Evolutionary conservation across 1,140 invertebrate species (phyloP), one percentile per base, ranked within the genome.

Genomic region (Lordiphosa stackelbergi): DNA sequence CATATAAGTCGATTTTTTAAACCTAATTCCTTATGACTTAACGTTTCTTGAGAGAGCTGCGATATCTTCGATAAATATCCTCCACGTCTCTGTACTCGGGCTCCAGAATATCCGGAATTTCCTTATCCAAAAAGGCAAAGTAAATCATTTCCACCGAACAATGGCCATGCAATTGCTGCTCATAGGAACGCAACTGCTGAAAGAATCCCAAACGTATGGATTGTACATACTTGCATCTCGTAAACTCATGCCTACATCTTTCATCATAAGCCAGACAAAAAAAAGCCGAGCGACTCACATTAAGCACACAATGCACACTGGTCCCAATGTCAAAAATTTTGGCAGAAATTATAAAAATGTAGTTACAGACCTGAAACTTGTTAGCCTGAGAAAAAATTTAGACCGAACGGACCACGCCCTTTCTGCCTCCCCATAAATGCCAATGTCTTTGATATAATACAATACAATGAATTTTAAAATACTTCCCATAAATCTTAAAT

Each of bases 281-380:
- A 1, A 93, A 91, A 1, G 96, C 94, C 0, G 95, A 97, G 45
- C 96, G 90, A 62, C 93, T 95, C 1, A 97, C 93, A 1, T 96
- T 96, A 1, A 96, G 96, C 0, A 97, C 93, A 81, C 96, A 98
- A 88, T 97, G 96, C 0, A 97, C 93, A n/a, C n/a, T n/a, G n/a
- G n/a, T n/a, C n/a, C n/a, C n/a, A n/a, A n/a, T n/a, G n/a, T n/a
- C n/a, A n/a, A n/a, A n/a, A n/a, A n/a, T n/a, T n/a, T n/a, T n/a
- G n/a, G n/a, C n/a, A n/a, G n/a, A n/a, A n/a, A n/a, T n/a, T n/a
- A n/a, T n/a, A n/a, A n/a, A n/a, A n/a, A n/a, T n/a, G n/a, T n/a
- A n/a, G n/a, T n/a, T n/a, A n/a, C n/a, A n/a, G n/a, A n/a, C n/a
- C n/a, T n/a, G n/a, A n/a, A n/a, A n/a, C n/a, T n/a, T n/a, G n/a